These are phyloP conservation scores for Notoglanidium macrostoma DNA, from an alignment of 2,797 vertebrate genomes.

Conservation along the genomic window DNA sequence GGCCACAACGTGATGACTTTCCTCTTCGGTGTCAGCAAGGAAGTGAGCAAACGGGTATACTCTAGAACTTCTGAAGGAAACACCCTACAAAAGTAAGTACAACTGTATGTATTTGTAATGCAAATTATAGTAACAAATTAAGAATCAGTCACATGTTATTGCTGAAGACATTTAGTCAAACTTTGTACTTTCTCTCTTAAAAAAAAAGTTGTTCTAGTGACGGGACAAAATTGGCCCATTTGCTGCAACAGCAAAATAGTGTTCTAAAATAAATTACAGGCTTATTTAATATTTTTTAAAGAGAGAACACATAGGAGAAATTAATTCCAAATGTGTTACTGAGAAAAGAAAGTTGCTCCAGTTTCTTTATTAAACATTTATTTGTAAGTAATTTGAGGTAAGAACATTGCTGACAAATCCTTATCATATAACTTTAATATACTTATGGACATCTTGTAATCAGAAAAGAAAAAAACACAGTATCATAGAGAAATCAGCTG, in stretches of 20 bases:
- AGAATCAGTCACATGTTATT: neutral
- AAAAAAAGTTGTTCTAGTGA: constrained; percentile 2
- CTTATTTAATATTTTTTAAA: neutral
- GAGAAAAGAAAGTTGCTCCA: constrained; percentile 1
- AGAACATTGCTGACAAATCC: constrained; percentile 52
- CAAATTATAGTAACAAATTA: too few relatives aligned
- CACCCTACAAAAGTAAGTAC: neutral
- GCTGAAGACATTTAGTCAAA: neutral
- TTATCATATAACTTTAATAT: constrained; percentile 51
- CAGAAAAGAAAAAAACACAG: constrained; percentile 47
- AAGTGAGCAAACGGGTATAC: neutral
- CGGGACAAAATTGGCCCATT: too few relatives aligned
- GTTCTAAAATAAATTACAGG: neutral
- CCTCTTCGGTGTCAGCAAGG: neutral
- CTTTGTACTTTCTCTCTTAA: neutral
- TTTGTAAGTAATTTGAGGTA: constrained; percentile 54
- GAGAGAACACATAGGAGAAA: neutral
- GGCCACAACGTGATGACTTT: neutral
- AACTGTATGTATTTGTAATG: too few relatives aligned
- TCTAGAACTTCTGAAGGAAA: neutral
- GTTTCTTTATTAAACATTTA: constrained; percentile 49
- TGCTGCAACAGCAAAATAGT: too few relatives aligned
- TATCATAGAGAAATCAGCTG: constrained; percentile 57
- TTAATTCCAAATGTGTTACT: constrained; percentile 6
- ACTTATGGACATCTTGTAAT: constrained; percentile 56